Conservation (phyloP, 2,888 invertebrate species). For the Stomorhina lunata region DNA sequence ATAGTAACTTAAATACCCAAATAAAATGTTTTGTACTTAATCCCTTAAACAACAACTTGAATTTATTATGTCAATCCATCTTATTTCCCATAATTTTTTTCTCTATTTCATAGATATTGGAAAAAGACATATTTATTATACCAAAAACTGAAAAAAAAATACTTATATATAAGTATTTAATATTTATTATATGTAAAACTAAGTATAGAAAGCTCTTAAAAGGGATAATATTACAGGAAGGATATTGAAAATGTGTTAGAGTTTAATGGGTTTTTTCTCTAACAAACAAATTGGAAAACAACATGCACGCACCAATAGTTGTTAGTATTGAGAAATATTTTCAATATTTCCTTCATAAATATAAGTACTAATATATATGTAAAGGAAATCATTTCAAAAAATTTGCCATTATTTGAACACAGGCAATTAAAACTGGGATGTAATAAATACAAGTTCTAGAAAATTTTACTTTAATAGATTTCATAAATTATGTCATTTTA, state of each 20-base stretch:
- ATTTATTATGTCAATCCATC: constrained; percentile 49
- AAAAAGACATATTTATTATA: background rate
- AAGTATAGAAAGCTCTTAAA: constrained; percentile 34
- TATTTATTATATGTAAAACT: background rate
- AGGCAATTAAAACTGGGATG: background rate
- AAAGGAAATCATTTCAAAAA: too few relatives aligned
- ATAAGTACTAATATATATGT: too few relatives aligned
- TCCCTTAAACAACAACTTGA: constrained; percentile 38
- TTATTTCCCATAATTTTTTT: constrained; percentile 38
- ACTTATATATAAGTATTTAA: background rate
- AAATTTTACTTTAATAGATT: background rate
- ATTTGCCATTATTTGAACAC: background rate
- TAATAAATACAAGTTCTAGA: background rate
- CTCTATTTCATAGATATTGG: constrained; percentile 15
- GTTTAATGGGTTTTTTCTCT: constrained; percentile 58
- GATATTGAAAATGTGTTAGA: constrained; percentile 54
- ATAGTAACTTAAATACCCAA: background rate
- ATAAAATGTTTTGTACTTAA: constrained; percentile 7
- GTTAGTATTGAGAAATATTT: constrained; percentile 1
- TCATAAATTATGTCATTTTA: constrained; percentile 5
- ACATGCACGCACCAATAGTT: constrained; percentile 34
- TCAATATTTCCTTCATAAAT: too few relatives aligned
- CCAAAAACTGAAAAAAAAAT: background rate
- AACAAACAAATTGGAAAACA: constrained; percentile 49
- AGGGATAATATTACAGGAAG: constrained; percentile 55